These are phyloP conservation scores for Enteromius afrohamiltoni DNA, from an alignment of 2,797 vertebrate genomes.

Conservation along the genomic window DNA sequence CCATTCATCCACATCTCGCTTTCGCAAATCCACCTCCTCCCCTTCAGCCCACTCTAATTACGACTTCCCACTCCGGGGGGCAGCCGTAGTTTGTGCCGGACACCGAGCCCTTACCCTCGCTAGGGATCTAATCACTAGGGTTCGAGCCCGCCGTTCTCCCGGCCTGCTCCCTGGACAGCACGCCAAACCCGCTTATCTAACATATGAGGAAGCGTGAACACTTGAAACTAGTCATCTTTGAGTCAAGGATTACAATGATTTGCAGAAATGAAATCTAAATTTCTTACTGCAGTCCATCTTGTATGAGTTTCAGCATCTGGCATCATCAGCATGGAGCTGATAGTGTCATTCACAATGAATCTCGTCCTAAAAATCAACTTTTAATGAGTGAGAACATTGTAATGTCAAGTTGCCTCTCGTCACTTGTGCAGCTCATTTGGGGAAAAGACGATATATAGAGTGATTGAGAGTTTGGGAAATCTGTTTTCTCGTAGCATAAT, in stretches of 20 bases:
- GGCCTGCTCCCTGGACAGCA: no score
- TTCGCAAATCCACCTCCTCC: no score
- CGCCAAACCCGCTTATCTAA: no score
- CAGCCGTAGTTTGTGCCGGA: no score
- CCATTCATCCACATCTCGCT: no score
- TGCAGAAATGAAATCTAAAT: neutral
- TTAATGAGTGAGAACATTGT: neutral
- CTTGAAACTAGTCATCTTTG: conserved; percentile 50
- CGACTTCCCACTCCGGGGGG: no score
- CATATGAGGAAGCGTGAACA: no score
- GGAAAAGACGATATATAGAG: conserved; percentile 4
- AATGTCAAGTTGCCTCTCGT: neutral
- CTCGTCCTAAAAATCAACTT: neutral
- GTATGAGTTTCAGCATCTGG: neutral
- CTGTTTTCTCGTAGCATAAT: conserved; percentile 23
- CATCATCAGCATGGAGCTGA: neutral
- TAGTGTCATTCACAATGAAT: neutral
- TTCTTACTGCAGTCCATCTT: neutral
- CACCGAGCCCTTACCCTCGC: no score
- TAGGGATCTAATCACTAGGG: no score
- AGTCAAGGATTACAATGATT: conserved; percentile 40
- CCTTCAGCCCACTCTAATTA: no score
- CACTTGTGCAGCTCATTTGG: conserved; percentile 14
- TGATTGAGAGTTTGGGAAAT: conserved; percentile 18
- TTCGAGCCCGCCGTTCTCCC: no score